A percentile compares a stretch with the other conserved stretches of the same genome.
Evolutionary conservation across 2,888 invertebrate species (phyloP).

Genomic region (Cephalotes varians): DNA sequence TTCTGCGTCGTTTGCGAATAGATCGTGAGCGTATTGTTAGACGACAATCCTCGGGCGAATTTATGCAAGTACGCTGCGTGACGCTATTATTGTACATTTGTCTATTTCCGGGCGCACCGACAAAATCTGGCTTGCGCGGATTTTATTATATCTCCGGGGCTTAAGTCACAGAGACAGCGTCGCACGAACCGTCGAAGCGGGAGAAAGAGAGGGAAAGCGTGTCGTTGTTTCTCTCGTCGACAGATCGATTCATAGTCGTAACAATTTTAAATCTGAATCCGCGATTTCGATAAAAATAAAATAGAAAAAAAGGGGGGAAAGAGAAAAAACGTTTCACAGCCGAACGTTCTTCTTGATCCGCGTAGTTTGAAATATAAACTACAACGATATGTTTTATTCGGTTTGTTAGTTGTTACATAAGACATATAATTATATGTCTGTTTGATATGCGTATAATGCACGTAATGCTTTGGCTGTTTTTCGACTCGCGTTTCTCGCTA

Average conservation of each 20-base stretch:
- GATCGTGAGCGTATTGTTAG: conserved; percentile 35
- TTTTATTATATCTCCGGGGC: conserved; percentile 46
- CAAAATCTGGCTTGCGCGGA: conserved; percentile 51
- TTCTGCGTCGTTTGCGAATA: not conserved
- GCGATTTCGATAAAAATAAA: not conserved
- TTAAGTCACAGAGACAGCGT: conserved; percentile 16
- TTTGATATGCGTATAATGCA: conserved; percentile 23
- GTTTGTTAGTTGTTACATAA: conserved; percentile 40
- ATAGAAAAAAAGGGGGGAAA: not conserved
- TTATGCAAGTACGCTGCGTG: conserved; percentile 41
- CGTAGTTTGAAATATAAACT: conserved; percentile 2
- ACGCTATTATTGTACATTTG: conserved; percentile 49
- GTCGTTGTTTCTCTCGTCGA: conserved; percentile 10
- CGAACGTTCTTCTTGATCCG: not conserved
- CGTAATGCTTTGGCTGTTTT: conserved; percentile 23
- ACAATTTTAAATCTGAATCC: conserved; percentile 18
- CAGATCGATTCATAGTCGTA: conserved; percentile 17
- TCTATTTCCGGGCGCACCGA: conserved; percentile 47
- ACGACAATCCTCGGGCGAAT: conserved; percentile 31
- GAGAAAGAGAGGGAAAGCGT: not conserved
- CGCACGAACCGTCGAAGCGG: not conserved
- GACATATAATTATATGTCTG: conserved; percentile 46
- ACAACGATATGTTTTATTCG: conserved; percentile 10
- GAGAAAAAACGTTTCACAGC: not conserved
- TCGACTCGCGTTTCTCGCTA: conserved; percentile 20